phyloP scores from a whole-genome alignment of 2,113 vertebrate species.

The Forbesichthys agassizii region DNA sequence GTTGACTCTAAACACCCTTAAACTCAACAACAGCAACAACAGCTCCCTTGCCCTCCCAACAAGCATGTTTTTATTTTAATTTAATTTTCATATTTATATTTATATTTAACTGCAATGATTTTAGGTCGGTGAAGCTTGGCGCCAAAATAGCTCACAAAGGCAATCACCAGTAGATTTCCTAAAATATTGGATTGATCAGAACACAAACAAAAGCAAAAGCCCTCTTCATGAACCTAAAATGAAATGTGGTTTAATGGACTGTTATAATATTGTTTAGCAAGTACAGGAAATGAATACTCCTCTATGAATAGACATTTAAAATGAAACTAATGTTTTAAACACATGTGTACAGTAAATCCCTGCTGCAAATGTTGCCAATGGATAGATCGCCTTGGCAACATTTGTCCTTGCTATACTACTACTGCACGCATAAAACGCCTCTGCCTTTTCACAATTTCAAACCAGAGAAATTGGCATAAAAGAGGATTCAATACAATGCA shows the following conservation, averaged over 20 bases:
- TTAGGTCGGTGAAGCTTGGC: constrained; percentile 90
- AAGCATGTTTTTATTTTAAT: no score
- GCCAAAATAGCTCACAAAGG: constrained; percentile 93
- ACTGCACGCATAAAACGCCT: neutral
- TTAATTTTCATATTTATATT: no score
- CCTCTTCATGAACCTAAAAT: no score
- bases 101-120: constrained; percentile 78
- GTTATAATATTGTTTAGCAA: no score
- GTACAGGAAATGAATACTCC: no score
- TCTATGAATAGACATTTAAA: no score
- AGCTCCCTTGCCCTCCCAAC: no score
- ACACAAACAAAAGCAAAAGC: neutral
- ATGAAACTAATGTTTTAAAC: no score
- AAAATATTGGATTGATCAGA: constrained; percentile 7
- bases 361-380: constrained; percentile 25
- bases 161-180: constrained; percentile 93
- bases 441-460: neutral
- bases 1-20: no score
- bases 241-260: no score
- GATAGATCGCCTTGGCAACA: constrained; percentile 31
- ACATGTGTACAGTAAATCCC: no score
- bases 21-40: no score
- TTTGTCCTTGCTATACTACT: constrained; percentile 7
- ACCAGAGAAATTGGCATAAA: neutral
- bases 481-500: neutral